Conservation (phyloP, 1,140 invertebrate species). For the Himalopsyche phryganea region DNA sequence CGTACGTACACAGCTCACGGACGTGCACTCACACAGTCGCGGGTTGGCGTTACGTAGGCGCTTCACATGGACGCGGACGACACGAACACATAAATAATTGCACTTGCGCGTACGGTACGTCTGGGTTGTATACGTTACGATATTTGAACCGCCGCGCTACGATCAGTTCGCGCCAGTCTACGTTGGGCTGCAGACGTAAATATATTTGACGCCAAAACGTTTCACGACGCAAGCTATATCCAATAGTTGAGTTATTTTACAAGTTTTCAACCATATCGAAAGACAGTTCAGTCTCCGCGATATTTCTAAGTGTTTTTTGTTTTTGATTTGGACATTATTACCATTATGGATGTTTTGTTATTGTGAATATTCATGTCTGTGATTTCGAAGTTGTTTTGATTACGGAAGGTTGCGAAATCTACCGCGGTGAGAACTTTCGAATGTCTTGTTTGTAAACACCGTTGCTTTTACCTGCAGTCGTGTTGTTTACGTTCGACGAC, state of each 20-base stretch:
- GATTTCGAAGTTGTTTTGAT: slow-evolving; percentile 13
- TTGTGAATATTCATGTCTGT: neutral
- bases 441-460: slow-evolving; percentile 26
- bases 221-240: no score
- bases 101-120: slow-evolving; percentile 25
- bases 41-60: slow-evolving; percentile 17
- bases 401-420: slow-evolving; percentile 17
- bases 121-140: slow-evolving; percentile 21
- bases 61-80: slow-evolving; percentile 16
- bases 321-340: neutral
- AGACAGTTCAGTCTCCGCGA: neutral
- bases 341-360: neutral
- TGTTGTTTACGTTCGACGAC: slow-evolving; percentile 17
- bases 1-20: no score
- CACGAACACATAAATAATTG: slow-evolving; percentile 20
- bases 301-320: slow-evolving; percentile 8
- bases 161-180: slow-evolving; percentile 12
- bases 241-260: neutral
- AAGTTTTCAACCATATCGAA: neutral
- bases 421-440: slow-evolving; percentile 20
- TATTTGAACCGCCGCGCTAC: slow-evolving; percentile 9
- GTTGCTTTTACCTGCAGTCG: slow-evolving; percentile 24
- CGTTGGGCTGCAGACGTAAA: slow-evolving; percentile 2
- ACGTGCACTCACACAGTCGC: slow-evolving; percentile 14
- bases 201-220: neutral